Percentiles rank a stretch among this genome's conserved stretches.
Evolutionary conservation across 1,140 invertebrate species (phyloP).

Genomic region (Drosophila serrata): DNA sequence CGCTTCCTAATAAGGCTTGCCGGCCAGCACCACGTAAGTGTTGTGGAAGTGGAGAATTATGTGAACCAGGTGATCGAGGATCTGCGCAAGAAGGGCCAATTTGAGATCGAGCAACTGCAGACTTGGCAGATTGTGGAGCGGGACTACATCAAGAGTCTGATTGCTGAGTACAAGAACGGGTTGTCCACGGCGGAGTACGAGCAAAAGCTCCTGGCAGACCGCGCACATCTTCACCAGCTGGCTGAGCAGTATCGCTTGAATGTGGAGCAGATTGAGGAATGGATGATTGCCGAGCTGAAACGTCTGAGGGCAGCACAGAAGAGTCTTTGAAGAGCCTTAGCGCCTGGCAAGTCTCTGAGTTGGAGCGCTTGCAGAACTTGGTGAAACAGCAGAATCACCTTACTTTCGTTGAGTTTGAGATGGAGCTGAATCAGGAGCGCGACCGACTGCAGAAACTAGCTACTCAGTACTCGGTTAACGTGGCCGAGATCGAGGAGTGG

Average conservation of each 20-base stretch:
- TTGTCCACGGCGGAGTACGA: constrained; percentile 73
- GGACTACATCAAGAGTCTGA: constrained; percentile 74
- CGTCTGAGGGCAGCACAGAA: constrained; percentile 67
- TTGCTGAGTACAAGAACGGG: constrained; percentile 69
- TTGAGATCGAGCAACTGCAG: constrained; percentile 75
- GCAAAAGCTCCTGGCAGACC: constrained; percentile 65
- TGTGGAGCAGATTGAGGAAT: constrained; percentile 79
- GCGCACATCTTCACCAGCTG: constrained; percentile 71
- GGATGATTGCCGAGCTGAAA: constrained; percentile 79
- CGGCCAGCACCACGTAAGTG: constrained; percentile 76
- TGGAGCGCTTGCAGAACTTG: constrained; percentile 70
- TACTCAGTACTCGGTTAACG: constrained; percentile 76
- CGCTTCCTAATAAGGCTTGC: constrained; percentile 70
- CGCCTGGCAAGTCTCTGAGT: constrained; percentile 71
- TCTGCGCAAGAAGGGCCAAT: constrained; percentile 71
- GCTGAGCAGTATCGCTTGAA: constrained; percentile 75
- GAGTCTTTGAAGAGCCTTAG: constrained; percentile 63
- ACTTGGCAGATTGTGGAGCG: constrained; percentile 76
- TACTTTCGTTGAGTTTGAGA: constrained; percentile 75
- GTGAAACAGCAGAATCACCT: constrained; percentile 73
- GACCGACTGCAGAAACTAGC: constrained; percentile 68
- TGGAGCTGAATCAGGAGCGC: constrained; percentile 73
- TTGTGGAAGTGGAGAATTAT: constrained; percentile 74
- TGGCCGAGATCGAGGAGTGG: constrained; percentile 77
- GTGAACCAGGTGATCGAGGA: constrained; percentile 77